Percentiles rank a stretch among this genome's conserved stretches.
Evolutionary conservation across 1,140 invertebrate genomes (phyloP).

Genomic region (Anthonomus grandis): DNA sequence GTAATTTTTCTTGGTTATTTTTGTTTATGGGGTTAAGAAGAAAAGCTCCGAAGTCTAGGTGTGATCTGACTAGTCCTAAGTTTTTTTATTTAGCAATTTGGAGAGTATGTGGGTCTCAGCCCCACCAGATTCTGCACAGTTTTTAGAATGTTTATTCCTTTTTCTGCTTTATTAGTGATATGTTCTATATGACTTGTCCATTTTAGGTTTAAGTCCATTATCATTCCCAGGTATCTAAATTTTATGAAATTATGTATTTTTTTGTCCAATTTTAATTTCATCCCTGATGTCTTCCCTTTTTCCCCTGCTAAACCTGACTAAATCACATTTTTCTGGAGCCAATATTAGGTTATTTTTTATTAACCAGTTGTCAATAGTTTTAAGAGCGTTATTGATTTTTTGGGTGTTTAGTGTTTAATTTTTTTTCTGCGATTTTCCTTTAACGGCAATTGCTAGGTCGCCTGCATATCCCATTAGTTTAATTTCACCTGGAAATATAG

Average conservation of each 20-base stretch:
- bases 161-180: conserved; percentile 8
- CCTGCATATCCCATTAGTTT: conserved; percentile 21
- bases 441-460: conserved; percentile 10
- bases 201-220: conserved; percentile 12
- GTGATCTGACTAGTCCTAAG: conserved; percentile 13
- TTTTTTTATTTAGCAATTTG: not conserved
- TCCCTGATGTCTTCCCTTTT: not conserved
- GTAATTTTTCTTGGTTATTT: conserved; percentile 4
- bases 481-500: not conserved
- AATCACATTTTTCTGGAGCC: conserved; percentile 13
- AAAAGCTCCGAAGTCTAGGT: conserved; percentile 23
- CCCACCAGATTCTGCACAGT: conserved; percentile 24
- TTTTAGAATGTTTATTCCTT: conserved; percentile 26
- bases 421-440: not conserved
- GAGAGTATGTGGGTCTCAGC: conserved; percentile 18
- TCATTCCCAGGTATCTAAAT: conserved; percentile 22
- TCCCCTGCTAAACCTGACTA: conserved; percentile 14
- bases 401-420: no score
- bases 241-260: not conserved
- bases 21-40: conserved; percentile 9
- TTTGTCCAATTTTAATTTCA: not conserved
- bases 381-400: conserved; percentile 2
- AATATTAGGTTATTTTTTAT: not conserved
- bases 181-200: conserved; percentile 20
- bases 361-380: conserved; percentile 9